Conservation (phyloP, 2,888 invertebrate species). For the Noctua pronuba region DNA sequence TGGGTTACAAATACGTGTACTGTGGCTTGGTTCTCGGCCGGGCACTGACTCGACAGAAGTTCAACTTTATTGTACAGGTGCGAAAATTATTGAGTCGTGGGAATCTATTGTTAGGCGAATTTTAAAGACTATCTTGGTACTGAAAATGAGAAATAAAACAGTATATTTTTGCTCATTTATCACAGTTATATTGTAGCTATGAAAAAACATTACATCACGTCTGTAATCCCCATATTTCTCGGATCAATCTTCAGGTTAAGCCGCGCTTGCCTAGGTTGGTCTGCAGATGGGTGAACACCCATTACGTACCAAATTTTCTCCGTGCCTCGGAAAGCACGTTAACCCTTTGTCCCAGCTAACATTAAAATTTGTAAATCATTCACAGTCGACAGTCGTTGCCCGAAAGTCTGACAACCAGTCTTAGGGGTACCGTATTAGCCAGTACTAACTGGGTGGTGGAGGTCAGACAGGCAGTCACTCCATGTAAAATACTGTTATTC, state of each 20-base stretch:
- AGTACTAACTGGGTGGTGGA: background rate
- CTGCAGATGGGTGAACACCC: too few species aligned
- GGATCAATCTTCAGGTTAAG: background rate
- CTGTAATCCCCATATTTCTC: background rate
- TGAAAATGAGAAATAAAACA: background rate
- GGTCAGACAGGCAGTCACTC: background rate
- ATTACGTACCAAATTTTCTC: background rate
- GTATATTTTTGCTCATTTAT: background rate
- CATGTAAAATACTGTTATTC: too few species aligned
- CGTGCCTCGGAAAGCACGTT: too few species aligned
- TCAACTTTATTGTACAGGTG: constrained; percentile 38
- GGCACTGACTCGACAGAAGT: constrained; percentile 63
- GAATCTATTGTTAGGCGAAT: constrained; percentile 17
- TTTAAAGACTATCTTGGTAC: background rate
- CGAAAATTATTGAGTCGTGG: constrained; percentile 21
- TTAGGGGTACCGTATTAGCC: too few species aligned
- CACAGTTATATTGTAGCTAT: background rate
- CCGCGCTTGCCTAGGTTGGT: background rate
- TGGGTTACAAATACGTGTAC: background rate
- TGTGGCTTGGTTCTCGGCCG: constrained; percentile 62
- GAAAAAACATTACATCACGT: background rate
- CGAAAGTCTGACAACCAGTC: too few species aligned
- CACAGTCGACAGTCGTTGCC: too few species aligned
- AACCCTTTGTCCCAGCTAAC: too few species aligned
- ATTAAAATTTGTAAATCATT: too few species aligned